Percentiles rank a stretch among this genome's conserved stretches.
Evolutionary conservation across 2,888 invertebrate species (phyloP).

Genomic region (Drosophila gaucha): DNA sequence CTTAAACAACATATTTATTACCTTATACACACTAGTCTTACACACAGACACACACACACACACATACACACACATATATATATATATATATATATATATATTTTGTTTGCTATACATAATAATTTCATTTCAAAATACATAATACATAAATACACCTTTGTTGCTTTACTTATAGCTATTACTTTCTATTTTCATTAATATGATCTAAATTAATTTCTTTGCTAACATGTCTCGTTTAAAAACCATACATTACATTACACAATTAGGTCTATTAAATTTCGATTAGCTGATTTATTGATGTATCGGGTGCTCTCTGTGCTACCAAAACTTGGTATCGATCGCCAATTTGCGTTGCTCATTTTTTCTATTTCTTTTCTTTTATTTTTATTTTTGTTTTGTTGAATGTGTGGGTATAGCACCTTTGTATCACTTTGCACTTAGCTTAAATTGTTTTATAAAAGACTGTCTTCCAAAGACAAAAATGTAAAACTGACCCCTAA

Average conservation of each 20-base stretch:
- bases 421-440: constrained; percentile 81
- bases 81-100: constrained; percentile 31
- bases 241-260: constrained; percentile 66
- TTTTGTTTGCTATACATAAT: constrained; percentile 46
- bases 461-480: constrained; percentile 70
- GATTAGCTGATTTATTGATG: constrained; percentile 18
- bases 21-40: constrained; percentile 30
- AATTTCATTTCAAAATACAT: constrained; percentile 75
- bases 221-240: constrained; percentile 43
- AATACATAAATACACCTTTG: constrained; percentile 73
- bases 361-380: not conserved
- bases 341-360: constrained; percentile 37
- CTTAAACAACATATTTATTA: constrained; percentile 34
- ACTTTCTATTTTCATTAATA: constrained; percentile 35
- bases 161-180: constrained; percentile 45
- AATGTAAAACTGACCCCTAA: constrained; percentile 50
- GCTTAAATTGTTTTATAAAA: constrained; percentile 62
- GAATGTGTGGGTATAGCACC: constrained; percentile 79
- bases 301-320: constrained; percentile 30
- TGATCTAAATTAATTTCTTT: constrained; percentile 32
- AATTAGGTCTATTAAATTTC: constrained; percentile 49
- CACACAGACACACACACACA: constrained; percentile 6
- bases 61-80: constrained; percentile 24
- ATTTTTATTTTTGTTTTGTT: constrained; percentile 17
- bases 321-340: constrained; percentile 31